Conservation (phyloP, 2,113 vertebrate species). For the Loxodonta africana region DNA sequence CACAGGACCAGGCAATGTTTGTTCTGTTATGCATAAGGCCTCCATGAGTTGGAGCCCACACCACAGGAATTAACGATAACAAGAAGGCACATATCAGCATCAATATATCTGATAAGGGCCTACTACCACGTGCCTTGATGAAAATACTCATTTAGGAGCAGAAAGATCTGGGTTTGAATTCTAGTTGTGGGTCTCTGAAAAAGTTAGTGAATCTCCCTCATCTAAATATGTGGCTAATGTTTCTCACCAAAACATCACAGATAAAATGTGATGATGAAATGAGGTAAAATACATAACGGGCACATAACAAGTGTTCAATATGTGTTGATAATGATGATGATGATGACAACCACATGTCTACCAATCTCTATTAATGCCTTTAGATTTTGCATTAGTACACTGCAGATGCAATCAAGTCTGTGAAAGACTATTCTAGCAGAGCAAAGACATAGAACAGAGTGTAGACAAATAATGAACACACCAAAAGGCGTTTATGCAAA, state of each 20-base stretch:
- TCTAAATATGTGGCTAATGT: not conserved
- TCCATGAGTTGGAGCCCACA: not conserved
- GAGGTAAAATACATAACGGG: not conserved
- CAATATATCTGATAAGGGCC: not conserved
- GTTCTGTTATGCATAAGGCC: not conserved
- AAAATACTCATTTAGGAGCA: slow-evolving; percentile 30
- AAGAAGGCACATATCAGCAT: not conserved
- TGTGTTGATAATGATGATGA: not conserved
- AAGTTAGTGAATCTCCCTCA: slow-evolving; percentile 10
- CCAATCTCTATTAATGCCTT: not conserved
- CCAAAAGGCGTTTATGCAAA: not conserved
- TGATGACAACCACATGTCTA: not conserved
- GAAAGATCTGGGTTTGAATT: not conserved
- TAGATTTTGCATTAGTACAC: not conserved
- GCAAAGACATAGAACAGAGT: not conserved
- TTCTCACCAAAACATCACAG: not conserved
- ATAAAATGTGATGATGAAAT: not conserved
- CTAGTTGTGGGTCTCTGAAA: not conserved
- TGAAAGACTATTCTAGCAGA: not conserved
- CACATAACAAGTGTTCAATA: not conserved
- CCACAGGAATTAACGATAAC: not conserved
- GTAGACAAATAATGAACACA: not conserved
- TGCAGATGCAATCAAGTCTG: not conserved
- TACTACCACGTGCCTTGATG: not conserved
- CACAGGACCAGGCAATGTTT: not conserved